phyloP scores from a whole-genome alignment of 2,797 vertebrate genomes.

The Anabas testudineus region DNA sequence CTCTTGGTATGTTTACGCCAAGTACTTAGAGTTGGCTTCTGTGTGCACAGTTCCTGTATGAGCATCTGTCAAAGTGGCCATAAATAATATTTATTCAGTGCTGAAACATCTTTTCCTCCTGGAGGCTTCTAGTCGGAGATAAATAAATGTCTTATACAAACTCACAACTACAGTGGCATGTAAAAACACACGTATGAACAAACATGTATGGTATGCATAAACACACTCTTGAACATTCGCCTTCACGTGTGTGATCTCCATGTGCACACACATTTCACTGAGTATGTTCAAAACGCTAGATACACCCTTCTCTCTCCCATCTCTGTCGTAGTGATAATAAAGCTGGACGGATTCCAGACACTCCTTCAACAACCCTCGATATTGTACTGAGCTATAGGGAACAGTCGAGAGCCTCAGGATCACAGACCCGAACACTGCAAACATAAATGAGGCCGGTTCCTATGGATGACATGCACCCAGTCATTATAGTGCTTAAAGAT shows the following conservation, averaged over 20 bases:
- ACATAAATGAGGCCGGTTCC: conserved; percentile 64
- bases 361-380: conserved; percentile 58
- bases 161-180: conserved; percentile 37
- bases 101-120: conserved; percentile 48
- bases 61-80: conserved; percentile 62
- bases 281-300: conserved; percentile 37
- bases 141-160: conserved; percentile 43
- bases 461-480: conserved; percentile 63
- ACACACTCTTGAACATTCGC: conserved; percentile 21
- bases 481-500: conserved; percentile 66
- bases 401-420: conserved; percentile 29
- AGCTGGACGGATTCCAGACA: conserved; percentile 59
- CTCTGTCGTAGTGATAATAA: conserved; percentile 42
- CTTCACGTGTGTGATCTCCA: conserved; percentile 54
- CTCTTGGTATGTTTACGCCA: conserved; percentile 63
- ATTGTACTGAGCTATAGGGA: conserved; percentile 49
- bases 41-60: conserved; percentile 56
- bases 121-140: conserved; percentile 43
- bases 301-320: conserved; percentile 40
- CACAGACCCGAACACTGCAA: conserved; percentile 54
- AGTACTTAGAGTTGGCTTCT: conserved; percentile 60
- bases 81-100: conserved; percentile 71
- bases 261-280: conserved; percentile 36
- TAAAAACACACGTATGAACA: conserved; percentile 60
- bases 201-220: conserved; percentile 28